These are phyloP conservation scores for Oscheius onirici DNA, from an alignment of 2,888 invertebrate genomes.

Conservation along the genomic window DNA sequence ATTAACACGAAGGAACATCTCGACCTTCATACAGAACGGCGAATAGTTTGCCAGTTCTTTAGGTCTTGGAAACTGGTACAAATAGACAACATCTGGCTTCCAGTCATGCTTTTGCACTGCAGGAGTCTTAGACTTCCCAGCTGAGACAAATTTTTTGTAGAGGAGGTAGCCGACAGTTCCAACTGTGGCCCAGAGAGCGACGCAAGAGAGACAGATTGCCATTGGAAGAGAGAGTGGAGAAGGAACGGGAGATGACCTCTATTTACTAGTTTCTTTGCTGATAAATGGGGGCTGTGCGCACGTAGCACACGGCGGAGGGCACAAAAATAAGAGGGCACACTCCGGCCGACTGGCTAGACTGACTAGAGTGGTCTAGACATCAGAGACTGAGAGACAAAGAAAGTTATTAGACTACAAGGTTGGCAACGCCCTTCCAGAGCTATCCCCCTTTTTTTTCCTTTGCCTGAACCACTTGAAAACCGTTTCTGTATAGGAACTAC, in stretches of 20 bases:
- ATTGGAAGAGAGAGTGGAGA: background rate
- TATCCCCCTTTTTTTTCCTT: too few relatives aligned
- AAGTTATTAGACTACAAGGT: too few relatives aligned
- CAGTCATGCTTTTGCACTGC: background rate
- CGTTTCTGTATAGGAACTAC: too few relatives aligned
- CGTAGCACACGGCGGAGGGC: too few relatives aligned
- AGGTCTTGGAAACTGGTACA: background rate
- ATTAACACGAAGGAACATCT: slow-evolving; percentile 20
- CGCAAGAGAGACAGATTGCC: background rate
- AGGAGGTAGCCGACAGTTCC: slow-evolving; percentile 3
- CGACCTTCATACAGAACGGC: slow-evolving; percentile 10
- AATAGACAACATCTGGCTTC: background rate
- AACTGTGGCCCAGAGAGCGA: background rate
- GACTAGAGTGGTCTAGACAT: too few relatives aligned
- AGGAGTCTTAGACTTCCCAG: background rate
- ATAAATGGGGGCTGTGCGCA: background rate
- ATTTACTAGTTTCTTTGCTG: background rate
- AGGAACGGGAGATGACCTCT: background rate
- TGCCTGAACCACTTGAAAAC: too few relatives aligned
- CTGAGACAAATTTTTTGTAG: slow-evolving; percentile 3
- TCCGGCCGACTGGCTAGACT: too few relatives aligned
- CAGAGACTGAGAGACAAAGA: too few relatives aligned
- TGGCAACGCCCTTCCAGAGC: too few relatives aligned
- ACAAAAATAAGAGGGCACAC: too few relatives aligned
- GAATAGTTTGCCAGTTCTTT: background rate